Evolutionary conservation across 2,797 vertebrate species (phyloP), one percentile per base, ranked within the genome.

Genomic region (Picus viridis): DNA sequence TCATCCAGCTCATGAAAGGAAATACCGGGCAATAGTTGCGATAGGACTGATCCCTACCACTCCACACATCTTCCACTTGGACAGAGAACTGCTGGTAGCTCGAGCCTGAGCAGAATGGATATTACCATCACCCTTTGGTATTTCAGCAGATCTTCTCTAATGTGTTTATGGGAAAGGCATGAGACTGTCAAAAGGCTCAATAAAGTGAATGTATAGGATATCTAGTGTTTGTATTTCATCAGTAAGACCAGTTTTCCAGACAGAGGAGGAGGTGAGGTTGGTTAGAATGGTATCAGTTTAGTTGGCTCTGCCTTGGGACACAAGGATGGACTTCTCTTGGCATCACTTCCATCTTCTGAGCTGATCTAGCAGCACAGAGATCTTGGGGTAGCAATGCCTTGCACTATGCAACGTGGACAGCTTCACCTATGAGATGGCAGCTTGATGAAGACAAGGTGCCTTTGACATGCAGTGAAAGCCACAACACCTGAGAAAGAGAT

Each of bases 11-110:
- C 6, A 9, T n/a, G 36, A 71, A 85, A 68, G 32, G 80, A 84
- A 83, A 86, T 18, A 51, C 27, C 15, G 58, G 83, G 32, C 34
- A 87, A 13, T 54, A 71, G 41, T 54, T 65, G 51, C 47, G 1
- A 2, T 6, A 32, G 41, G 69, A 43, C 32, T 56, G 58, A 83
- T 19, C 27, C 19, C 45, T 87, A 51, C 7, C 76, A 45, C 45
- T 58, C 65, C 20, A 23, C 0, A 1, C 58, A 24, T 39, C 68
- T 71, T 82, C 39, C 23, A 36, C 24, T 68, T 61, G 43, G 61
- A 61, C 32, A 47, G 62, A 61, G 54, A 83, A 20, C 56, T 2
- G 0, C 32, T 0, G 0, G n/a, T 19, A 73, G 15, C 43, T 84
- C 34, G n/a, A 70, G 7, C 45, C 18, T 23, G 61, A 80, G 41